A percentile compares a stretch with the other conserved stretches of the same genome.
These are phyloP conservation scores for Auanema sp. DNA, from an alignment of 2,888 invertebrate genomes.

Conservation along the genomic window DNA sequence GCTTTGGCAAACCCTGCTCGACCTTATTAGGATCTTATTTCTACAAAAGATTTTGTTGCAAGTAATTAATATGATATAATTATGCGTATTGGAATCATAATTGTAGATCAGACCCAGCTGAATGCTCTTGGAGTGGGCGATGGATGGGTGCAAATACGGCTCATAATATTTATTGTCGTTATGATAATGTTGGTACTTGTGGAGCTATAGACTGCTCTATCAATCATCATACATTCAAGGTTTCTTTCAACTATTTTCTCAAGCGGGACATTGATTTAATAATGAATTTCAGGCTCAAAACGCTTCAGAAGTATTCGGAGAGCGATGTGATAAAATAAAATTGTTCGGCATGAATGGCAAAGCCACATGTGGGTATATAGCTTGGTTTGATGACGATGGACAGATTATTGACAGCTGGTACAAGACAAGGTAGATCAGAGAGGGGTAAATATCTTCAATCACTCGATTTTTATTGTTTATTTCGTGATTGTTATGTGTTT, in stretches of 20 bases:
- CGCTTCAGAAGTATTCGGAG: conserved; percentile 43
- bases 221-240: conserved; percentile 48
- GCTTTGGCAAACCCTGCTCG: conserved; percentile 58
- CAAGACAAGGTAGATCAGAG: conserved; percentile 51
- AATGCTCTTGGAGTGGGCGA: conserved; percentile 57
- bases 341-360: conserved; percentile 53
- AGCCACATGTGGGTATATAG: conserved; percentile 60
- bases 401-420: conserved; percentile 58
- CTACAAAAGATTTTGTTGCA: conserved; percentile 59
- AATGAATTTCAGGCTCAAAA: conserved; percentile 48
- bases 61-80: conserved; percentile 26
- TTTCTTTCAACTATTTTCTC: background rate
- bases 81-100: background rate
- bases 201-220: conserved; percentile 55
- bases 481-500: too few relatives aligned
- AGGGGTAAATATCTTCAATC: conserved; percentile 1
- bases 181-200: conserved; percentile 50
- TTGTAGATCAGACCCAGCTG: conserved; percentile 51
- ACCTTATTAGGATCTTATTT: conserved; percentile 56
- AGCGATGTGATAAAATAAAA: conserved; percentile 50
- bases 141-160: conserved; percentile 62
- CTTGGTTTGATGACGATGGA: conserved; percentile 53
- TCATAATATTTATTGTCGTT: conserved; percentile 58
- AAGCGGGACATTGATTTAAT: too few relatives aligned
- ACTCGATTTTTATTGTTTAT: background rate